These are phyloP conservation scores for Holotrichia oblita DNA, from an alignment of 1,140 invertebrate genomes.

Conservation along the genomic window DNA sequence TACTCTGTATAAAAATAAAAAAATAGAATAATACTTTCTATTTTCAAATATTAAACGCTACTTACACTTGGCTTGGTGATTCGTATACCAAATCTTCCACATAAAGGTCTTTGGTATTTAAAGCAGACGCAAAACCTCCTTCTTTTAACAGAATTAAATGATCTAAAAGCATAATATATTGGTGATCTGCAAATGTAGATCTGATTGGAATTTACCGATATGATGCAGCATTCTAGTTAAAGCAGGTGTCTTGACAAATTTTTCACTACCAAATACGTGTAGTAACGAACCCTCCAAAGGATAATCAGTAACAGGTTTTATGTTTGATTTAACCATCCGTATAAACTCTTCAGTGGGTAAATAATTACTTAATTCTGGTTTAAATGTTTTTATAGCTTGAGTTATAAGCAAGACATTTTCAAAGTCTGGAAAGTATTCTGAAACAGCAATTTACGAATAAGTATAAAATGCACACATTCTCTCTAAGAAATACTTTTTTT, in stretches of 20 bases:
- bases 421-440: slow-evolving; percentile 61
- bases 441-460: slow-evolving; percentile 43
- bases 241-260: slow-evolving; percentile 62
- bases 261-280: slow-evolving; percentile 61
- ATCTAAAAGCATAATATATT: slow-evolving; percentile 60
- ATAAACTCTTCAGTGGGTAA: slow-evolving; percentile 57
- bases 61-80: slow-evolving; percentile 63
- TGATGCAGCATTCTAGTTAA: slow-evolving; percentile 60
- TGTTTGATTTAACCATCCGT: slow-evolving; percentile 46
- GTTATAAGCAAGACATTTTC: slow-evolving; percentile 65
- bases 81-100: slow-evolving; percentile 59
- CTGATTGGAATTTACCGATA: slow-evolving; percentile 61
- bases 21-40: slow-evolving; percentile 43
- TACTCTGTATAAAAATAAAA: slow-evolving; percentile 60
- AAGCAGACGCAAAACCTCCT: slow-evolving; percentile 63
- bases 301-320: slow-evolving; percentile 51
- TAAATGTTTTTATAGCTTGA: slow-evolving; percentile 66
- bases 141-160: slow-evolving; percentile 64
- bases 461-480: slow-evolving; percentile 11
- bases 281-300: slow-evolving; percentile 59
- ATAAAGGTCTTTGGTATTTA: slow-evolving; percentile 52
- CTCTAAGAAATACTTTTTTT: slow-evolving; percentile 44
- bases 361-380: slow-evolving; percentile 62
- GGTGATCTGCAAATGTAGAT: background rate
- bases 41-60: slow-evolving; percentile 38